Evolutionary conservation across 2,113 vertebrate genomes (phyloP), one percentile per base, ranked within the genome.

Genomic region (Hyla sarda): DNA sequence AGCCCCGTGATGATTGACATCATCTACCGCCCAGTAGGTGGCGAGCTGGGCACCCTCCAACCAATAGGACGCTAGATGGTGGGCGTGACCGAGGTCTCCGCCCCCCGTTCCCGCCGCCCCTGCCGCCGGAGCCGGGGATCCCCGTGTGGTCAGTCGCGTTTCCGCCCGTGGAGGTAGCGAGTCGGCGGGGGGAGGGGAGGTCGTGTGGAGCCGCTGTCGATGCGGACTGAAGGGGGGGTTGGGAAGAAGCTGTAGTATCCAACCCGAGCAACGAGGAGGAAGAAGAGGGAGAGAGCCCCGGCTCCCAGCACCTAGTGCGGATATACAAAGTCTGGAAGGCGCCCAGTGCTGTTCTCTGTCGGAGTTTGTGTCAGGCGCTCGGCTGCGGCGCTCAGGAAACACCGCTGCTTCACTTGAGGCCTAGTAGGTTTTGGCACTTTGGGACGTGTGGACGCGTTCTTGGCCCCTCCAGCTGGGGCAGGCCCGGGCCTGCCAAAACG

Each of bases 111-210:
- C 74, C 88, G 90, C 91, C 88, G 95, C 96, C 97, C 97, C 95
- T 97, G 96, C 95, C 92, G 91, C 91, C 93, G 93, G 91, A 92
- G 88, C 90, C 76, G 92, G 96, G 95, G 96, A 96, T 96, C 97
- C 97, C 97, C 95, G 96, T 95, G 92, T 92, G 89, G 92, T 92
- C 94, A 96, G 96, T 95, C 96, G 95, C 95, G 96, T 97, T 97
- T 97, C 96, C 96, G 96, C 95, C 96, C 93, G 95, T 92, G 94
- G 91, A 95, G 89, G 93, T 58, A 86, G 92, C 92, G 45, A 85
- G 95, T 96, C 96, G 94, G 97, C 90, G 90, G 96, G 96, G 95
- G 96, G 97, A 96, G 96, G 96, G 94, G 96, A 94, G 92, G 93
- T 85, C 92, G 91, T 88, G 94, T 86, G 89, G 83, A 84, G 89